phyloP scores from a whole-genome alignment of 1,140 invertebrate species.

The Cydia fagiglandana region DNA sequence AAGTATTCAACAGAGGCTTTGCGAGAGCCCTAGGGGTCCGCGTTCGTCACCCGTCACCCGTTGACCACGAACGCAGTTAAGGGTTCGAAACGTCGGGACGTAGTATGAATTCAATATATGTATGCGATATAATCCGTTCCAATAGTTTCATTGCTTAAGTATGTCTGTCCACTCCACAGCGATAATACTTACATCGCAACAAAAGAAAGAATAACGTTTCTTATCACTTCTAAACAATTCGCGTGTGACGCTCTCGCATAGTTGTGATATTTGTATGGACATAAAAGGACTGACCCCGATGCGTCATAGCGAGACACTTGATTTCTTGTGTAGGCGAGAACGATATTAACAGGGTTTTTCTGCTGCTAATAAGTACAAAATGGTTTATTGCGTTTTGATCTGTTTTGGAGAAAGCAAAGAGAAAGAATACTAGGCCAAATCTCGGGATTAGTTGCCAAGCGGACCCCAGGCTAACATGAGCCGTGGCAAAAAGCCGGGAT shows the following conservation, averaged over 20 bases:
- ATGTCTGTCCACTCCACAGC: slow-evolving; percentile 1
- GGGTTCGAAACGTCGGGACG: no score
- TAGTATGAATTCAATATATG: no score
- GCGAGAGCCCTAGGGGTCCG: no score
- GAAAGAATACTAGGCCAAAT: no score
- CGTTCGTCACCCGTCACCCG: no score
- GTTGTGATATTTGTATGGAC: slow-evolving; percentile 20
- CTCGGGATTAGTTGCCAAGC: no score
- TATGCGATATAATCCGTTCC: no score
- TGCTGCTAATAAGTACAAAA: background rate
- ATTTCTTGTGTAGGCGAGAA: background rate
- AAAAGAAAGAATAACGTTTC: slow-evolving; percentile 6
- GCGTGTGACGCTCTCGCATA: background rate
- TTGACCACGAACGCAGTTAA: no score
- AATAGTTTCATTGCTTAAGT: no score
- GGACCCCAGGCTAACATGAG: no score
- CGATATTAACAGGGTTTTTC: background rate
- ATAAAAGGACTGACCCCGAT: slow-evolving; percentile 25
- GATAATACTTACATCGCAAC: background rate
- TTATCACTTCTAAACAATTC: background rate
- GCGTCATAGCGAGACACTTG: slow-evolving; percentile 23
- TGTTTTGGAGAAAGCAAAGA: background rate
- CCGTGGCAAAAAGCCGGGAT: no score
- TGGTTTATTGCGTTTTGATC: background rate
- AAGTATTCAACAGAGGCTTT: no score